Evolutionary conservation across 2,113 vertebrate genomes (phyloP).

Genomic region (Varanus salvator): DNA sequence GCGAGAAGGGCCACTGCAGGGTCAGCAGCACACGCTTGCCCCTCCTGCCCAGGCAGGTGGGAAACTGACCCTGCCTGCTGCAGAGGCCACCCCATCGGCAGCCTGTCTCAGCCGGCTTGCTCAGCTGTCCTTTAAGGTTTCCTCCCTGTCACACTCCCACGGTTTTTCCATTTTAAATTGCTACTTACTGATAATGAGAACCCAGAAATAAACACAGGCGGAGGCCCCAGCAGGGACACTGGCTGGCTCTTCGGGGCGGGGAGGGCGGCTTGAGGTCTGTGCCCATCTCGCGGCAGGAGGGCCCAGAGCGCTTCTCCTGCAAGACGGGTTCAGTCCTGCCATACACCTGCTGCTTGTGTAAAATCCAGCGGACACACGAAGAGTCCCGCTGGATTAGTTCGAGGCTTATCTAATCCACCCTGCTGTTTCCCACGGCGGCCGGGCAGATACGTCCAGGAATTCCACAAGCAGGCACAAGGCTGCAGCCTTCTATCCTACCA

Average conservation of each 20-base stretch:
- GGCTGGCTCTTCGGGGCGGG: background rate
- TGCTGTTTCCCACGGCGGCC: background rate
- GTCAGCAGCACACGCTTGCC: rapidly evolving
- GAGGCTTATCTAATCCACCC: background rate
- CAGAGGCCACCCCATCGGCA: rapidly evolving
- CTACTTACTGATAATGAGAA: slow-evolving; percentile 30
- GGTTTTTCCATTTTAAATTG: slow-evolving; percentile 32
- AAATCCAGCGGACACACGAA: background rate
- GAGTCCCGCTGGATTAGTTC: background rate
- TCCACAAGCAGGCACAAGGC: background rate
- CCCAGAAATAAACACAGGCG: slow-evolving; percentile 20
- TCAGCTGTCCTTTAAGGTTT: background rate
- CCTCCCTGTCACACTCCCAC: background rate
- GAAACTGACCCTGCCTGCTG: background rate
- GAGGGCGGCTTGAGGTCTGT: background rate
- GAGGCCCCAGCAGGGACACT: background rate
- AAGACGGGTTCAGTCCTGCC: background rate
- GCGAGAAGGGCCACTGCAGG: background rate
- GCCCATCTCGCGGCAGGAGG: background rate
- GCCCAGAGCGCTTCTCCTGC: background rate
- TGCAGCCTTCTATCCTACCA: background rate
- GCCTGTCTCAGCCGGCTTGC: too few species aligned
- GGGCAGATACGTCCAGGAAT: background rate
- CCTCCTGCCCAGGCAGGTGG: background rate
- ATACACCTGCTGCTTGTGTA: background rate